phyloP scores from a whole-genome alignment of 1,140 invertebrate genomes.

The Nephila pilipes region DNA sequence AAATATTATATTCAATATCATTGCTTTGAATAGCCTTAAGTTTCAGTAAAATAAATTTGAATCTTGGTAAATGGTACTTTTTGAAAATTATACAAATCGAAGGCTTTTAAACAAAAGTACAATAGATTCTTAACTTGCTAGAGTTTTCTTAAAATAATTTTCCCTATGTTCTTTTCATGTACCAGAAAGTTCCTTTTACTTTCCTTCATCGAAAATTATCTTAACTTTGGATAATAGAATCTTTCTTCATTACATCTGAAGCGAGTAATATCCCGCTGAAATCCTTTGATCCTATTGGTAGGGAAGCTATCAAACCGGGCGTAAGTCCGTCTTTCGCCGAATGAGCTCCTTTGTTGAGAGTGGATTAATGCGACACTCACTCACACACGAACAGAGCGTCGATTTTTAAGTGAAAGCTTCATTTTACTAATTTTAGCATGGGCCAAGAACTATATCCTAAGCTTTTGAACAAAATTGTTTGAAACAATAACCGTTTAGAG shows the following conservation, averaged over 20 bases:
- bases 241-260: slow-evolving; percentile 18
- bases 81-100: neutral
- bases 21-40: too few species aligned
- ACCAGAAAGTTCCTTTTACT: neutral
- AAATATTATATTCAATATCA: too few species aligned
- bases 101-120: neutral
- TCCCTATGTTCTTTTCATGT: too few species aligned
- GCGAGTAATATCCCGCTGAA: slow-evolving; percentile 23
- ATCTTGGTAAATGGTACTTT: too few species aligned
- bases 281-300: slow-evolving; percentile 25
- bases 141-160: neutral
- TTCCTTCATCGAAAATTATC: neutral
- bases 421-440: neutral
- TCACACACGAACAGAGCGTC: neutral
- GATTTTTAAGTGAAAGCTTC: slow-evolving; percentile 4
- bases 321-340: slow-evolving; percentile 5
- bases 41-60: too few species aligned
- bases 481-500: neutral
- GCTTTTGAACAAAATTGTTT: neutral
- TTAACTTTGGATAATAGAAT: neutral
- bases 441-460: neutral
- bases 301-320: neutral
- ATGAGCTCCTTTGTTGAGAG: slow-evolving; percentile 25
- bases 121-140: neutral
- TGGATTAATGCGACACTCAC: neutral